A percentile compares a stretch with the other conserved stretches of the same genome.
These are phyloP conservation scores for Brachionus plicatilis DNA, from an alignment of 1,140 invertebrate species.

Conservation along the genomic window DNA sequence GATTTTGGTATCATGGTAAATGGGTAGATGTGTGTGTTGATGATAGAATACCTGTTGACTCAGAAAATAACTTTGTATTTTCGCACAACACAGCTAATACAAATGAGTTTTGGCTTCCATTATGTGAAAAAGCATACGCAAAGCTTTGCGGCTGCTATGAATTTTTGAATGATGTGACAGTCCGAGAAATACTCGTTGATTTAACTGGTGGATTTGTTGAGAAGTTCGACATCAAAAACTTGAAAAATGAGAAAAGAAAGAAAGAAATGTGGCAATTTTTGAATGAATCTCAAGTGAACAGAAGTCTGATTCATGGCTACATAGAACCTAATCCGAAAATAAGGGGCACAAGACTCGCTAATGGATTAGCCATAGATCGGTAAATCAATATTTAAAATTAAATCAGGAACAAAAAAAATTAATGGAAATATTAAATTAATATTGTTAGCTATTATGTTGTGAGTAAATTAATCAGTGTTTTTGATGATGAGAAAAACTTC, in stretches of 20 bases:
- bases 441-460: not conserved
- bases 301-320: slow-evolving; percentile 91
- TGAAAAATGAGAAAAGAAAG: slow-evolving; percentile 36
- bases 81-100: slow-evolving; percentile 53
- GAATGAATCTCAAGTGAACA: slow-evolving; percentile 80
- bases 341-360: slow-evolving; percentile 78
- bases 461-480: not conserved
- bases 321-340: slow-evolving; percentile 66
- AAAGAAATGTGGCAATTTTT: slow-evolving; percentile 66
- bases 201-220: slow-evolving; percentile 58
- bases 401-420: not conserved
- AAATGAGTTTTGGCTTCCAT: slow-evolving; percentile 59
- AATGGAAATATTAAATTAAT: not conserved
- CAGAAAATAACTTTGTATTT: slow-evolving; percentile 45
- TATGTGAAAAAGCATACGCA: slow-evolving; percentile 58
- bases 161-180: slow-evolving; percentile 55
- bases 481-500: not conserved
- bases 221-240: slow-evolving; percentile 14
- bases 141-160: slow-evolving; percentile 53
- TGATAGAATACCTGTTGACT: slow-evolving; percentile 53
- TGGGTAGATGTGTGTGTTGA: slow-evolving; percentile 58
- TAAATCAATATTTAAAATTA: slow-evolving; percentile 60
- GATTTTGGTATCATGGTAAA: slow-evolving; percentile 57
- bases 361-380: slow-evolving; percentile 85
- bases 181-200: slow-evolving; percentile 59